phyloP scores from a whole-genome alignment of 2,888 invertebrate genomes.

The Noctua fimbriata region DNA sequence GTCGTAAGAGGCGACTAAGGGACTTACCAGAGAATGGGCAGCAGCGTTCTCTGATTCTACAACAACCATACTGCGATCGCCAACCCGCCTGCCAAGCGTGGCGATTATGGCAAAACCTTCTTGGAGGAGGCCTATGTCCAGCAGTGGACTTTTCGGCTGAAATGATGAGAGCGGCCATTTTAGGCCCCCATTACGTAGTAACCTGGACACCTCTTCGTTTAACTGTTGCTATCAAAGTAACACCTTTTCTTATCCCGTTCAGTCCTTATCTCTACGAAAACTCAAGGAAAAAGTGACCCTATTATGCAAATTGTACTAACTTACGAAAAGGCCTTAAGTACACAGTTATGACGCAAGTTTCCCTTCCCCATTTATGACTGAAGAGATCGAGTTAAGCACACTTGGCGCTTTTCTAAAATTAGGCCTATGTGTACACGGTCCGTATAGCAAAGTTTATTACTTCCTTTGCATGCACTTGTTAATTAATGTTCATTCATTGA shows the following conservation, averaged over 20 bases:
- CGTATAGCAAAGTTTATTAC: constrained; percentile 72
- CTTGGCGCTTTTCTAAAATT: constrained; percentile 73
- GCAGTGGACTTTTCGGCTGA: too few relatives aligned
- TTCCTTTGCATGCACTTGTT: constrained; percentile 69
- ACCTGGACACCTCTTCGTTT: background rate
- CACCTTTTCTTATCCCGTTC: constrained; percentile 40
- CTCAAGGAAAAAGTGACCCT: constrained; percentile 50
- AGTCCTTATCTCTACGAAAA: constrained; percentile 45
- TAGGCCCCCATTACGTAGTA: background rate
- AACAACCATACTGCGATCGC: too few relatives aligned
- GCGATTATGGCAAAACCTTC: too few relatives aligned
- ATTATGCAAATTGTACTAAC: constrained; percentile 63
- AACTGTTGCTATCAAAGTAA: background rate
- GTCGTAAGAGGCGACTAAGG: too few relatives aligned
- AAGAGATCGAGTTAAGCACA: constrained; percentile 51
- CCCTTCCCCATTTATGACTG: constrained; percentile 60
- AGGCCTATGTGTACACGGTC: constrained; percentile 66
- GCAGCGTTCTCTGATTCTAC: too few relatives aligned
- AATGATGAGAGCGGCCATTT: too few relatives aligned
- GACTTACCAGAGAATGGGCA: too few relatives aligned
- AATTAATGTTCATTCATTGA: constrained; percentile 71
- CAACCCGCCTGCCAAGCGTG: too few relatives aligned
- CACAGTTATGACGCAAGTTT: constrained; percentile 61
- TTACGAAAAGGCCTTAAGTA: constrained; percentile 49
- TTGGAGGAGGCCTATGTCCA: too few relatives aligned